Percentiles rank a stretch among this genome's conserved stretches.
phyloP scores from a whole-genome alignment of 2,797 vertebrate genomes.

The Potorous gilbertii region DNA sequence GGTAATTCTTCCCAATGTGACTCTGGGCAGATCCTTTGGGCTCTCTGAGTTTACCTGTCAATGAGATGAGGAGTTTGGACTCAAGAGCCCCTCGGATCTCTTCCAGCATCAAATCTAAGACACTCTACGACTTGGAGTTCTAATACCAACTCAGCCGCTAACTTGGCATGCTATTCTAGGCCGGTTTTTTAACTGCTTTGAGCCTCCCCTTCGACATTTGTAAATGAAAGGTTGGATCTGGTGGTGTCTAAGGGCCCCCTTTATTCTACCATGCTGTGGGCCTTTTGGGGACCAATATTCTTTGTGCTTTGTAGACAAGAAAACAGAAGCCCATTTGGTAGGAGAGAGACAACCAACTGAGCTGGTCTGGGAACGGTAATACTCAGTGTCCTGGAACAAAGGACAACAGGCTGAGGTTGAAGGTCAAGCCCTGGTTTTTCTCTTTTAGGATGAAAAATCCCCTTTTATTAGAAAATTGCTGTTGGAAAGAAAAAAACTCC shows the following conservation, averaged over 20 bases:
- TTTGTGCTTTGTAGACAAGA: neutral
- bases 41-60: neutral
- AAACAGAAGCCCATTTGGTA: neutral
- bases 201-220: neutral
- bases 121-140: neutral
- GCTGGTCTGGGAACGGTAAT: neutral
- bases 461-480: neutral
- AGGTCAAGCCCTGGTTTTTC: neutral
- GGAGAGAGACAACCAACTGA: neutral
- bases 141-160: neutral
- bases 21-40: neutral
- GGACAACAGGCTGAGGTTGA: neutral
- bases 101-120: neutral
- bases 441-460: neutral
- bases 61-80: neutral
- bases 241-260: neutral
- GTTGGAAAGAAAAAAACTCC: neutral
- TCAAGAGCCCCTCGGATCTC: neutral
- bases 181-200: neutral
- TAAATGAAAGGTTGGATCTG: neutral
- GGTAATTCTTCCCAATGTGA: neutral
- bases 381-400: neutral
- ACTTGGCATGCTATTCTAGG: neutral
- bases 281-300: neutral
- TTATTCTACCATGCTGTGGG: neutral